Base-by-base conservation (phyloP, 2,888 invertebrate genomes). In the Ganaspis brasiliensis region DNA sequence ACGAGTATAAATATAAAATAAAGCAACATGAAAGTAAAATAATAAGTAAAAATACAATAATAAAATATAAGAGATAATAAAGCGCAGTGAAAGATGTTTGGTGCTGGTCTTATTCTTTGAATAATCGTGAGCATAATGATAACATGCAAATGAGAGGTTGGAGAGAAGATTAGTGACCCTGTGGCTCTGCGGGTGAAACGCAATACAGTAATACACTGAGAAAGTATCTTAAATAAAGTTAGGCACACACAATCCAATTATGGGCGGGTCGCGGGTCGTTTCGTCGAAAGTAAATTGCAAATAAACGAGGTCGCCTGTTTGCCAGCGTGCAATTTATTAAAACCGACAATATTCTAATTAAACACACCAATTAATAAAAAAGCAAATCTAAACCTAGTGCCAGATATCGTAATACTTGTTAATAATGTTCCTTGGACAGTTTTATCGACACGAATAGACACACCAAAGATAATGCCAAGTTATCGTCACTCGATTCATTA, bases 211-310 rank as follows among this genome's bases (percentile, higher is more conserved):
- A 55, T 19, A 21, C 55, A 55, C 72, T 72, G 72, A 55, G 16
- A 63, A 67, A 74, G 14, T 21, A 19, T 73, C 45, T 49, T 45
- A 77, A 79, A 77, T 61, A 49, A 77, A 80, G 82, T 83, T 82
- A 83, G 84, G 75, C 85, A 84, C 85, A 86, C 84, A 86, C 85
- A 86, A 85, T 83, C 86, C 85, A 85, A 86, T 86, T 85, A 86
- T 83, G 79, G 78, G 76, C 71, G 75, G 82, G 73, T 72, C 83
- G 61, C 37, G 71, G 71, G 78, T 71, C 75, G 49, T 56, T 70
- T 73, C 75, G 70, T 72, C 79, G 79, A 80, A 78, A 81, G 77
- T 77, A 82, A 79, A 81, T 79, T 75, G 78, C 79, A 79, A 81
- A 74, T 55, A 73, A 77, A 75, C 31, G 45, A 55, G 55, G n/a